Conservation (phyloP, 1,140 invertebrate species). For the Pseudomyrmex sp. region DNA sequence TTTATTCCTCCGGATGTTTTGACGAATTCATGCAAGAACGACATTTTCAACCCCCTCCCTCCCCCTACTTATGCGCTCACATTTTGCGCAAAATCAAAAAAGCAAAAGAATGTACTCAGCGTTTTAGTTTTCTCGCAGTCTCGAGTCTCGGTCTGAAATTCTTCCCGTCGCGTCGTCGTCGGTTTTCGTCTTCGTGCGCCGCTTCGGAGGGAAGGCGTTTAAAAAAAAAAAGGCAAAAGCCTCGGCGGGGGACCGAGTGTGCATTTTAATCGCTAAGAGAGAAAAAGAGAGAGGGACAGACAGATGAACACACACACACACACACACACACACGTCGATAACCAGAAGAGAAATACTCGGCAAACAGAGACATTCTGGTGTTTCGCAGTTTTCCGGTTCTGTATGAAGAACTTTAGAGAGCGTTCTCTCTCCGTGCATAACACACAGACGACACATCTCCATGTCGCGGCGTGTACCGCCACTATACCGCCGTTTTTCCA, state of each 20-base stretch:
- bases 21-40: conserved; percentile 32
- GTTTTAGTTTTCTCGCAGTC: conserved; percentile 3
- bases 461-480: neutral
- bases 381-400: neutral
- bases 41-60: conserved; percentile 1
- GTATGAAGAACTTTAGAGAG: neutral
- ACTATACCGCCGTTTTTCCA: conserved; percentile 22
- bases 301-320: neutral
- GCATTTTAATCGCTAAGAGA: conserved; percentile 39
- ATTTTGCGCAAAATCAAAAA: neutral
- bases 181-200: neutral
- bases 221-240: neutral
- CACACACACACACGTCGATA: conserved; percentile 3
- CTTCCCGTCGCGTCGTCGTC: neutral
- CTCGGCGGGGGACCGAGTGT: neutral
- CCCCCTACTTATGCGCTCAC: neutral
- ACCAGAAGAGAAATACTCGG: neutral
- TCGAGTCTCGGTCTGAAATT: conserved; percentile 3
- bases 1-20: conserved; percentile 15
- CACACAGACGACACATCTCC: conserved; percentile 21
- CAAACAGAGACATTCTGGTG: conserved; percentile 27
- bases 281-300: no score
- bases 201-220: neutral
- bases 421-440: conserved; percentile 4
- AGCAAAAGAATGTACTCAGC: conserved; percentile 20